Evolutionary conservation across 2,797 vertebrate species (phyloP).

Genomic region (Pipistrellus kuhlii): DNA sequence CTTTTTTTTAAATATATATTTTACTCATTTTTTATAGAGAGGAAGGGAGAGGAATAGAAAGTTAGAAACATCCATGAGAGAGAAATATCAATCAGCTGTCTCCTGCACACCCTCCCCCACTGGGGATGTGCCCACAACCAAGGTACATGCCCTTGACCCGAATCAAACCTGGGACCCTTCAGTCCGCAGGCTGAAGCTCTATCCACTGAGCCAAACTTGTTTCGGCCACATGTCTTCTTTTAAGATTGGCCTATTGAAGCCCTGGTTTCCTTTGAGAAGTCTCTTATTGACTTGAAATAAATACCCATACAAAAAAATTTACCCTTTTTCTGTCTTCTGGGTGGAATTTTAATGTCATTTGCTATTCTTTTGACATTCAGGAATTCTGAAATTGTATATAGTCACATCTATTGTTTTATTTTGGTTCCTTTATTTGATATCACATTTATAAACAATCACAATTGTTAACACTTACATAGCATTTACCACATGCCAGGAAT

Average conservation of each 20-base stretch:
- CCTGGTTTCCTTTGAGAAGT: not conserved
- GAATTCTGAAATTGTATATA: constrained; percentile 16
- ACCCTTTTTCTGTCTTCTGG: not conserved
- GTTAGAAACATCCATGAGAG: too few relatives aligned
- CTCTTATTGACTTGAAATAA: constrained; percentile 16
- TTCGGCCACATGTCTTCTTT: too few relatives aligned
- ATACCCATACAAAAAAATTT: not conserved
- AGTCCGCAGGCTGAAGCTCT: too few relatives aligned
- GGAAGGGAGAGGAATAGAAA: too few relatives aligned
- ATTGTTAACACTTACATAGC: constrained; percentile 5
- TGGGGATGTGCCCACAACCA: too few relatives aligned
- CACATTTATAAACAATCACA: constrained; percentile 43
- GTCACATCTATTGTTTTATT: constrained; percentile 37
- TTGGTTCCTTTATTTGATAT: not conserved
- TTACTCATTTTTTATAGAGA: too few relatives aligned
- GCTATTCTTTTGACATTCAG: constrained; percentile 51
- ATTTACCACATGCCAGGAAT: not conserved
- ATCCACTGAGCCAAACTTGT: too few relatives aligned
- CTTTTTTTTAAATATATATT: not conserved
- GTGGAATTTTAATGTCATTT: constrained; percentile 51
- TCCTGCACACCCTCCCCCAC: too few relatives aligned
- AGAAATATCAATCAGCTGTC: too few relatives aligned
- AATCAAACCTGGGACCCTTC: too few relatives aligned
- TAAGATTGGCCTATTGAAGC: not conserved
- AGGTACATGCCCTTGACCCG: too few relatives aligned